Percentiles rank a stretch among this genome's conserved stretches.
Evolutionary conservation across 2,113 vertebrate genomes (phyloP).

Genomic region (Cochlearius cochlearius): DNA sequence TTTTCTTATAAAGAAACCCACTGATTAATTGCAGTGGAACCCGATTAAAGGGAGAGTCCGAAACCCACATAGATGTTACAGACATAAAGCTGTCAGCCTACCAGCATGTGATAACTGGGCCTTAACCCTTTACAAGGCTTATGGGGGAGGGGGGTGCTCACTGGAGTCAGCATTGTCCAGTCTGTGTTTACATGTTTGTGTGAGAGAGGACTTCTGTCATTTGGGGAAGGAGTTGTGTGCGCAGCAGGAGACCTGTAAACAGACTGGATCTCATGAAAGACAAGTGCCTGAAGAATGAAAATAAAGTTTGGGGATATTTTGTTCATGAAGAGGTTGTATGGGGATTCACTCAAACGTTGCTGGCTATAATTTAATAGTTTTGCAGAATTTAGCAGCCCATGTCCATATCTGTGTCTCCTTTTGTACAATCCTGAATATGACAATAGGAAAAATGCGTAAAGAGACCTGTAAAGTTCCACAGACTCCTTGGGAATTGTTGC

Average conservation of each 20-base stretch:
- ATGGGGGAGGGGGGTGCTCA: neutral
- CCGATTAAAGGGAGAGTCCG: slow-evolving; percentile 54
- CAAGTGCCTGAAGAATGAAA: neutral
- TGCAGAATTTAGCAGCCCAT: neutral
- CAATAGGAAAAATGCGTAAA: neutral
- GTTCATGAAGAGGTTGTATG: neutral
- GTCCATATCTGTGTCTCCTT: neutral
- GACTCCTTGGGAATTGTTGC: neutral
- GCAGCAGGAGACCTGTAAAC: neutral
- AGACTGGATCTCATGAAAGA: neutral
- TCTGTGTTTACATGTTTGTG: neutral
- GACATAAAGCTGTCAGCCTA: slow-evolving; percentile 65
- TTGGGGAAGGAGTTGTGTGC: neutral
- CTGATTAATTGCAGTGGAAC: slow-evolving; percentile 66
- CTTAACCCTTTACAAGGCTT: slow-evolving; percentile 48
- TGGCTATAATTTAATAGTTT: neutral
- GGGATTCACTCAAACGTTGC: neutral
- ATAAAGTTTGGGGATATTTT: neutral
- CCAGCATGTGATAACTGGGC: slow-evolving; percentile 20
- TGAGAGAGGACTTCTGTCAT: neutral
- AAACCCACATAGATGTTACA: slow-evolving; percentile 35
- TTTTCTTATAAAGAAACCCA: slow-evolving; percentile 55
- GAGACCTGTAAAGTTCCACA: neutral
- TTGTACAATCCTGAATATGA: neutral
- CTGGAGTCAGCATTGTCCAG: neutral